These are phyloP conservation scores for Sitophilus oryzae DNA, from an alignment of 1,140 invertebrate species.

Conservation along the genomic window DNA sequence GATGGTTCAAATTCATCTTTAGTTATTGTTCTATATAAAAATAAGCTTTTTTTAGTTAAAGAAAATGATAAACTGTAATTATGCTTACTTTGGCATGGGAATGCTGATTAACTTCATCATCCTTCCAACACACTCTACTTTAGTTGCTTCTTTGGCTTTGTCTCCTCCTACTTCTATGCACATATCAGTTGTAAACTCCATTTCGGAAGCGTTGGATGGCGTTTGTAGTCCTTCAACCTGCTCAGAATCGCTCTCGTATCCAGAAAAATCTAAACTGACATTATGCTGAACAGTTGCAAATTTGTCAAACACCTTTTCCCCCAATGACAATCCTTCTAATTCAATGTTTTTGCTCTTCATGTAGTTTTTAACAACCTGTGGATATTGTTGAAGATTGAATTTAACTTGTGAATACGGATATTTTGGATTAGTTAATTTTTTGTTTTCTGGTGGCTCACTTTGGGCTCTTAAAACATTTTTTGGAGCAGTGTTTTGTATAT, in stretches of 20 bases:
- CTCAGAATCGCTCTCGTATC: slow-evolving; percentile 31
- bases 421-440: slow-evolving; percentile 38
- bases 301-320: slow-evolving; percentile 45
- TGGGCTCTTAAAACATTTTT: slow-evolving; percentile 29
- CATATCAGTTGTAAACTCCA: slow-evolving; percentile 58
- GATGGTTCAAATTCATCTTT: background rate
- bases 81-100: slow-evolving; percentile 52
- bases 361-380: slow-evolving; percentile 62
- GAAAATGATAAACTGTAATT: background rate
- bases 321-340: slow-evolving; percentile 56
- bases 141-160: slow-evolving; percentile 9
- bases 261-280: slow-evolving; percentile 28
- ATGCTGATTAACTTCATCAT: slow-evolving; percentile 53
- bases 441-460: slow-evolving; percentile 36
- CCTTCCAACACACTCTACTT: background rate
- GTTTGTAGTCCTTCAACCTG: slow-evolving; percentile 50
- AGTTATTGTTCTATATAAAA: slow-evolving; percentile 4
- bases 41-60: background rate
- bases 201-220: slow-evolving; percentile 61
- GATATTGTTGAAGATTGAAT: slow-evolving; percentile 64
- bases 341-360: slow-evolving; percentile 66
- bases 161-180: slow-evolving; percentile 36
- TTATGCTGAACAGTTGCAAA: slow-evolving; percentile 28
- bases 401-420: slow-evolving; percentile 62
- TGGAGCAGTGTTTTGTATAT: slow-evolving; percentile 6